Evolutionary conservation across 2,888 invertebrate species (phyloP), one percentile per base, ranked within the genome.

Genomic region (Pocota personata): DNA sequence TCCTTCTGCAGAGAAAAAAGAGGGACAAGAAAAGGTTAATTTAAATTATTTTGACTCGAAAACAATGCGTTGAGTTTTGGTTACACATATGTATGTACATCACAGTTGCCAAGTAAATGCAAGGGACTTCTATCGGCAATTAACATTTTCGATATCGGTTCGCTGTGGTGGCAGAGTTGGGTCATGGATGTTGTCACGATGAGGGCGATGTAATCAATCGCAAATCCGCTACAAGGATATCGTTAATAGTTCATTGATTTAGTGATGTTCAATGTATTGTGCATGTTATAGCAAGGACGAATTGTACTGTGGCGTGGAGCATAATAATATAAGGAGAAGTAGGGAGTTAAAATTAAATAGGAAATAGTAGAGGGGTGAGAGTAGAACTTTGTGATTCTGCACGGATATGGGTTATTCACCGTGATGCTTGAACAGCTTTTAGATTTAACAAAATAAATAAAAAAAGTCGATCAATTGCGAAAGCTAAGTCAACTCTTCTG

Each of bases 201-300:
- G 40, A 40, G 19, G 69, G n/a, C 7, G 12, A 50, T 35, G 35
- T 37, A 24, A 37, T 48, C 37, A 50, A 72, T 58, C 60, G 60
- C 48, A 37, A 19, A 21, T 35, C 48, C 46, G 5, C 14, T 6
- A 12, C 16, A 48, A 27, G 48, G 58, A n/a, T 48, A 58, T 72
- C 32, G 52, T 8, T 43, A 19, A 40, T 27, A 43, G 58, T 40
- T 58, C 43, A 58, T 35, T 71, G 71, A 46, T 46, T 52, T 21
- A 58, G n/a, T 32, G 57, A 32, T 21, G 32, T n/a, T 62, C 62
- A 48, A n/a, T 48, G 16, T 7, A n/a, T 12, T 55, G 16, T 55
- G 30, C n/a, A n/a, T 46, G 64, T 2, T 32, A 48, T 40, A 40
- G n/a, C 5, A 32, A 19, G 43, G 21, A 16, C 3, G 12, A 6